Evolutionary conservation across 2,888 invertebrate species (phyloP).

Genomic region (Belgica antarctica): DNA sequence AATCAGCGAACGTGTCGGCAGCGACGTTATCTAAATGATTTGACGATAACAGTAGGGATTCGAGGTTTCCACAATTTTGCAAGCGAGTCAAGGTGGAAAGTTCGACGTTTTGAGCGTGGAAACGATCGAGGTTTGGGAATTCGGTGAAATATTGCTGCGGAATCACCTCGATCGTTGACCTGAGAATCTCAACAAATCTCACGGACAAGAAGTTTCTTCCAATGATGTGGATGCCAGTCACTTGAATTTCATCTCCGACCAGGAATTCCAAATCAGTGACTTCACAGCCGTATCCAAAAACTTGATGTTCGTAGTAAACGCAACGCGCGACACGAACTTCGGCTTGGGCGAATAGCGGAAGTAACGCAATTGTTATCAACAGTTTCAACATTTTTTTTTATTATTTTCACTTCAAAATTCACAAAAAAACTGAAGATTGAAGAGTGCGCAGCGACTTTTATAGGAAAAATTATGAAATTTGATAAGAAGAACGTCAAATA

Average conservation of each 20-base stretch:
- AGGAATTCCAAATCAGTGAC: neutral
- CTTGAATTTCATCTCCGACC: neutral
- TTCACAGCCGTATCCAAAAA: conserved; percentile 5
- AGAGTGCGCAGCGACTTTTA: neutral
- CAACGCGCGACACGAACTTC: neutral
- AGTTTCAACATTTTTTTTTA: conserved; percentile 8
- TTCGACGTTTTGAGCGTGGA: neutral
- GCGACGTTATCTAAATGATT: neutral
- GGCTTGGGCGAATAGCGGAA: conserved; percentile 4
- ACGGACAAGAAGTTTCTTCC: neutral
- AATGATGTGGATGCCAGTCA: neutral
- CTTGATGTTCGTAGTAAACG: conserved; percentile 2
- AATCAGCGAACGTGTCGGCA: conserved; percentile 21
- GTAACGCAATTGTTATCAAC: neutral
- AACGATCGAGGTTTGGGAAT: neutral
- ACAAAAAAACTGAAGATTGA: neutral
- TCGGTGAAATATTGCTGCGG: neutral
- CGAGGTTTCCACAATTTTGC: neutral
- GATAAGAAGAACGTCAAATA: neutral
- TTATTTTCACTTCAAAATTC: neutral
- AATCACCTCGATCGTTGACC: neutral
- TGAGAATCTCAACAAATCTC: neutral
- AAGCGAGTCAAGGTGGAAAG: neutral
- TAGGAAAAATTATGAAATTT: neutral
- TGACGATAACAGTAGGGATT: neutral